Conservation (phyloP, 2,797 vertebrate species). For the Paedocypris micromegethes region DNA sequence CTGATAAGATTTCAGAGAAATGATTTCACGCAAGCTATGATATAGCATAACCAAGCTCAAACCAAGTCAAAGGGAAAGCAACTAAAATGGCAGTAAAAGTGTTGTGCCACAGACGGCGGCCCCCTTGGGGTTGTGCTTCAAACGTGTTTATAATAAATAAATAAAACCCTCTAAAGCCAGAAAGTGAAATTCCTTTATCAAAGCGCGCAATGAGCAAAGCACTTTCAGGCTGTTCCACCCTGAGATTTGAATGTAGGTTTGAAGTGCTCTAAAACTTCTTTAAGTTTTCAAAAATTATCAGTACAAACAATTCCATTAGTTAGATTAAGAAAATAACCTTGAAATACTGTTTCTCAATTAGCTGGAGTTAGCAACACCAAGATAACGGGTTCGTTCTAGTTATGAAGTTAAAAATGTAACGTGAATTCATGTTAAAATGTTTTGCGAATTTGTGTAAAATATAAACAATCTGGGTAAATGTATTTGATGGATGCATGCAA, state of each 20-base stretch:
- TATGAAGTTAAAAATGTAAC: no score
- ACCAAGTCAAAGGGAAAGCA: conserved; percentile 1
- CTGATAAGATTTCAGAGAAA: conserved; percentile 9
- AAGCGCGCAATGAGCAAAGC: conserved; percentile 18
- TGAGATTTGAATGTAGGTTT: conserved; percentile 7
- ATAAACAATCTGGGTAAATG: no score
- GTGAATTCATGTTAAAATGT: no score
- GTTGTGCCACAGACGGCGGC: conserved; percentile 4
- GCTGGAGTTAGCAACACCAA: no score
- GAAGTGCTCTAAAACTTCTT: no score
- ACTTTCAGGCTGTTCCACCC: conserved; percentile 31
- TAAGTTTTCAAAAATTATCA: no score
- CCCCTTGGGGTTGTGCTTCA: conserved; percentile 20
- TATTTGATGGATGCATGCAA: no score
- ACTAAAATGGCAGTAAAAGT: neutral
- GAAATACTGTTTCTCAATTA: no score
- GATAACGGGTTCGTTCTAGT: no score
- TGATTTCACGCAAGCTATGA: conserved; percentile 22
- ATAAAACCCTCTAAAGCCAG: conserved; percentile 27
- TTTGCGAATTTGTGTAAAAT: no score
- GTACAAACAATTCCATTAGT: no score
- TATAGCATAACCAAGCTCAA: neutral
- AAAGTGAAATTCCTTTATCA: conserved; percentile 12
- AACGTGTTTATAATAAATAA: conserved; percentile 39
- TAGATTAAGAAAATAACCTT: no score